Conservation (phyloP, 2,888 invertebrate genomes). For the Chymomyza fuscimana region DNA sequence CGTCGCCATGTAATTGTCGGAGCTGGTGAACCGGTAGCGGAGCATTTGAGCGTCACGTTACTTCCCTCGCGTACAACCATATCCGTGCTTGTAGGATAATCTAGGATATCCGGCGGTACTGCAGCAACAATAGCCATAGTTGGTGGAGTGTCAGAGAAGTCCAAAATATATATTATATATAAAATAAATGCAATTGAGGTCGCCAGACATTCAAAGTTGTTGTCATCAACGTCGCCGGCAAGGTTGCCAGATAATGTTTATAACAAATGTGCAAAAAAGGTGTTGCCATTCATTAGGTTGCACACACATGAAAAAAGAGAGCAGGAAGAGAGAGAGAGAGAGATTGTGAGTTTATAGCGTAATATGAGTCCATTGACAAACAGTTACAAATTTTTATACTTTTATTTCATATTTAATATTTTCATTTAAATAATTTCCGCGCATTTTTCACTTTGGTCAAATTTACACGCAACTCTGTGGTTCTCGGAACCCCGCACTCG, state of each 20-base stretch:
- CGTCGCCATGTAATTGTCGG: conserved; percentile 94
- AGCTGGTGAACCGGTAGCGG: conserved; percentile 91
- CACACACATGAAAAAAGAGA: background rate
- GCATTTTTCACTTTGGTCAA: conserved; percentile 44
- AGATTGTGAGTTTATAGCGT: conserved; percentile 24
- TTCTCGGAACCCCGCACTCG: background rate
- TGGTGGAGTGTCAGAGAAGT: background rate
- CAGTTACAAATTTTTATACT: background rate
- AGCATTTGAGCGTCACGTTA: conserved; percentile 91
- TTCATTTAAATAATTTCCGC: conserved; percentile 62
- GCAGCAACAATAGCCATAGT: conserved; percentile 52
- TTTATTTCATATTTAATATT: conserved; percentile 28
- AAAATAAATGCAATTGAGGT: conserved; percentile 47
- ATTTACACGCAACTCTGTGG: conserved; percentile 7
- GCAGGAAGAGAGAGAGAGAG: conserved; percentile 1
- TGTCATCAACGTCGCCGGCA: conserved; percentile 22
- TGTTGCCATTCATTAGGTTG: background rate
- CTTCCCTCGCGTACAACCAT: conserved; percentile 93
- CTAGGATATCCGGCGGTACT: conserved; percentile 93
- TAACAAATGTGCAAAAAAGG: background rate
- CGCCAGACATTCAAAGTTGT: conserved; percentile 53
- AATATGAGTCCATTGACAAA: conserved; percentile 14
- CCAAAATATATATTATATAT: background rate
- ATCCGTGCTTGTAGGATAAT: conserved; percentile 91
- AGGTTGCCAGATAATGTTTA: background rate